Conservation (phyloP, 2,888 invertebrate species). For the Muschampia plurimacula region DNA sequence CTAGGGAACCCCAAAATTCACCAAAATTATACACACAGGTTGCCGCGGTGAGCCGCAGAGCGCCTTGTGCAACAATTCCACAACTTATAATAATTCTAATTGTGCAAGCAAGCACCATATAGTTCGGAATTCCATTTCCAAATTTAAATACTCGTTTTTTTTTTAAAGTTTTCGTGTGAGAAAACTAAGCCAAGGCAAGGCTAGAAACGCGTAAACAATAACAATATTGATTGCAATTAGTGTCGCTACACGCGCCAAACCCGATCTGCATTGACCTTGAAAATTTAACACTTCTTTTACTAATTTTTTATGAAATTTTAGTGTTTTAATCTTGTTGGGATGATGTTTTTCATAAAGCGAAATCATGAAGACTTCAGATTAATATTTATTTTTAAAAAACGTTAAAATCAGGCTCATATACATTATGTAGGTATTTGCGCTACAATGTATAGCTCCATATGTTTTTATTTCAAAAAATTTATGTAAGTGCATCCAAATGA, state of each 20-base stretch:
- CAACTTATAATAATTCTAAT: slow-evolving; percentile 11
- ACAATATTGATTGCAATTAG: slow-evolving; percentile 46
- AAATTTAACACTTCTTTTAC: slow-evolving; percentile 16
- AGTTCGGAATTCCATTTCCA: slow-evolving; percentile 36
- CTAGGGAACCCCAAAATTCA: background rate
- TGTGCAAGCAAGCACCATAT: background rate
- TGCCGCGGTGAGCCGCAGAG: background rate
- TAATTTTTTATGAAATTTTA: background rate
- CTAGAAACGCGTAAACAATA: slow-evolving; percentile 44
- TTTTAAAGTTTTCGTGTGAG: slow-evolving; percentile 33
- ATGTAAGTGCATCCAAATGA: too few relatives aligned
- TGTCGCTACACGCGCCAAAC: slow-evolving; percentile 37
- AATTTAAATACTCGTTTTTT: slow-evolving; percentile 44
- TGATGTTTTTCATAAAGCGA: background rate
- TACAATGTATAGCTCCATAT: too few relatives aligned
- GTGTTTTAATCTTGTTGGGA: background rate
- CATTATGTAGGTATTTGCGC: too few relatives aligned
- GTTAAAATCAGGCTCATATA: too few relatives aligned
- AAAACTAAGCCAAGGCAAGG: slow-evolving; percentile 51
- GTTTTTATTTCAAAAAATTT: too few relatives aligned
- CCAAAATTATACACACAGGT: slow-evolving; percentile 5
- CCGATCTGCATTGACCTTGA: slow-evolving; percentile 29
- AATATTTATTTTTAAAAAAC: too few relatives aligned
- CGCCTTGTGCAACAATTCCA: background rate
- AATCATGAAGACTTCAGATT: too few relatives aligned